phyloP scores from a whole-genome alignment of 2,888 invertebrate species.

The Yponomeuta sedellus region DNA sequence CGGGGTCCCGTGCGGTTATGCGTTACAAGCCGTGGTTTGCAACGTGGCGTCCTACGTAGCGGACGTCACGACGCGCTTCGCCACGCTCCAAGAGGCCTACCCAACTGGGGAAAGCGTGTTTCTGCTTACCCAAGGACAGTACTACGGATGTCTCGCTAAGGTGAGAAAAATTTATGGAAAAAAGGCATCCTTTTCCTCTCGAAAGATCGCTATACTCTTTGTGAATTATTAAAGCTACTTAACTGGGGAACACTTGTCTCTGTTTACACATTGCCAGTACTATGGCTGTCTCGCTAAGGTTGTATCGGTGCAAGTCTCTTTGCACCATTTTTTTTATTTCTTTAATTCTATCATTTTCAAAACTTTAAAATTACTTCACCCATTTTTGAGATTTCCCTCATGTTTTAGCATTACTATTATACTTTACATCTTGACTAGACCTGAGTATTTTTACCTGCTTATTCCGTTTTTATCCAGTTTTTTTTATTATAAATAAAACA shows the following conservation, averaged over 20 bases:
- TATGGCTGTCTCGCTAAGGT: conserved; percentile 90
- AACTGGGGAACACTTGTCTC: conserved; percentile 80
- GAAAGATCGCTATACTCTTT: too few relatives aligned
- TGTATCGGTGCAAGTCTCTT: too few relatives aligned
- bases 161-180: conserved; percentile 56
- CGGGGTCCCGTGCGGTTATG: conserved; percentile 77
- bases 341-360: too few relatives aligned
- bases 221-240: conserved; percentile 63
- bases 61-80: conserved; percentile 34
- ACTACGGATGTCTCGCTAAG: conserved; percentile 88
- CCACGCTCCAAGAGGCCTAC: conserved; percentile 74
- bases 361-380: too few relatives aligned
- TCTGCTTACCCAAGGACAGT: conserved; percentile 82
- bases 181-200: not conserved
- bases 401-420: too few relatives aligned
- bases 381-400: too few relatives aligned
- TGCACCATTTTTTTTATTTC: too few relatives aligned
- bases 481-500: too few relatives aligned
- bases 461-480: too few relatives aligned
- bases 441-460: too few relatives aligned
- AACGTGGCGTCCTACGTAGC: conserved; percentile 38
- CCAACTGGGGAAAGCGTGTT: conserved; percentile 82
- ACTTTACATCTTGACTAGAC: too few relatives aligned
- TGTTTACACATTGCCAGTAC: conserved; percentile 84
- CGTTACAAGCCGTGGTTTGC: conserved; percentile 79